A percentile compares a stretch with the other conserved stretches of the same genome.
Conservation (phyloP, 2,888 invertebrate genomes). For the Callyntrura guangdongensis region DNA sequence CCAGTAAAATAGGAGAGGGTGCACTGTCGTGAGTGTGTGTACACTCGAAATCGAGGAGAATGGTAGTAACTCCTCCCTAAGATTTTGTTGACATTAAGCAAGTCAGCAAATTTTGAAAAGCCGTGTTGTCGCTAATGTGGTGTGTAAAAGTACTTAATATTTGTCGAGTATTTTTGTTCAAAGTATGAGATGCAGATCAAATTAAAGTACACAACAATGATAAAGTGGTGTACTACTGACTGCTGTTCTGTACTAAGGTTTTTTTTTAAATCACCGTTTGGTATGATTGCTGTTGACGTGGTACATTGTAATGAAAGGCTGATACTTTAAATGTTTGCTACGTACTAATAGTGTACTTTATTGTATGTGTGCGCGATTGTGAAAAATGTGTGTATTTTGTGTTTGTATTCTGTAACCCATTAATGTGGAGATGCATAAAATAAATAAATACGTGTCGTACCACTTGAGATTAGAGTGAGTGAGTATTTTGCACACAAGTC, state of each 20-base stretch:
- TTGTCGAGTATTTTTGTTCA: constrained; percentile 55
- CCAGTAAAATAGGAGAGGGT: neutral
- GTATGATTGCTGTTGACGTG: neutral
- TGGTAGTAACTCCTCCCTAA: neutral
- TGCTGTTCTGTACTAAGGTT: no score
- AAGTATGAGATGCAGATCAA: constrained; percentile 19
- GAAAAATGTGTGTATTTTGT: constrained; percentile 12
- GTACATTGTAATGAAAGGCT: constrained; percentile 58
- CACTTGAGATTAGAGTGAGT: constrained; percentile 68
- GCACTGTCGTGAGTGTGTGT: neutral
- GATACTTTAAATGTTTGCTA: constrained; percentile 69
- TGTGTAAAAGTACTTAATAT: constrained; percentile 59
- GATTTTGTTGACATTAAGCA: constrained; percentile 68
- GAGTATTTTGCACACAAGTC: constrained; percentile 73
- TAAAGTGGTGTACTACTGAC: neutral
- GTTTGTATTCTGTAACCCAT: constrained; percentile 23
- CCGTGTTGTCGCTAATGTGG: constrained; percentile 24
- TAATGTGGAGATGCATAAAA: neutral
- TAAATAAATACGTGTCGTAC: constrained; percentile 11
- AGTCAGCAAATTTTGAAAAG: constrained; percentile 41
- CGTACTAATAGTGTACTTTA: neutral
- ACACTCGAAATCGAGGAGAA: neutral
- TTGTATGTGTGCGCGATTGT: neutral
- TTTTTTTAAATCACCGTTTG: constrained; percentile 15
- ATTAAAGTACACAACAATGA: constrained; percentile 36